A percentile compares a stretch with the other conserved stretches of the same genome.
Evolutionary conservation across 2,113 vertebrate genomes (phyloP).

Genomic region (Pipa parva): DNA sequence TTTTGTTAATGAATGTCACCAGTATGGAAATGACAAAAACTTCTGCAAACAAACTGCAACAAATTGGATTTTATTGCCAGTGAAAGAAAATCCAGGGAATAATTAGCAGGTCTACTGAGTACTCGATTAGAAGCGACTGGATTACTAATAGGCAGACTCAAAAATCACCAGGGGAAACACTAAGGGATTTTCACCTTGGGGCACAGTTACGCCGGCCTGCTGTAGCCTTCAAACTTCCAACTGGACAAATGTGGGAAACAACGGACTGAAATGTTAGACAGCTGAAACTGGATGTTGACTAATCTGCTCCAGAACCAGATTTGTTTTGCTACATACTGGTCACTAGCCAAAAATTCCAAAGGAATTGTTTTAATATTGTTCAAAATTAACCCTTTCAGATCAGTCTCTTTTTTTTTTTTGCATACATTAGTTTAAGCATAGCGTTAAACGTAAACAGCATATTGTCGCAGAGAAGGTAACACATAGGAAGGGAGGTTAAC

Average conservation of each 20-base stretch:
- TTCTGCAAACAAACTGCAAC: slow-evolving; percentile 60
- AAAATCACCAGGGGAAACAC: slow-evolving; percentile 55
- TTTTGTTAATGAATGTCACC: slow-evolving; percentile 70
- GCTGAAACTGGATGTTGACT: slow-evolving; percentile 59
- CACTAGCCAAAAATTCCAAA: slow-evolving; percentile 57
- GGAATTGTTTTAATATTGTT: slow-evolving; percentile 65
- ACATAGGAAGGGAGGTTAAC: slow-evolving; percentile 39
- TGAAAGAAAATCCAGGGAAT: slow-evolving; percentile 61
- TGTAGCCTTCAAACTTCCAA: slow-evolving; percentile 58
- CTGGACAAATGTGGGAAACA: slow-evolving; percentile 74
- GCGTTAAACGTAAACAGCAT: background rate
- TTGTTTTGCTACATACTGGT: slow-evolving; percentile 56
- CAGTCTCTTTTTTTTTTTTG: slow-evolving; percentile 29
- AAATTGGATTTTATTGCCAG: slow-evolving; percentile 66
- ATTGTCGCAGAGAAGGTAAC: slow-evolving; percentile 17
- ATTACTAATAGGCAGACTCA: slow-evolving; percentile 56
- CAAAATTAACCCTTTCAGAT: slow-evolving; percentile 55
- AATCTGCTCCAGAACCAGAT: slow-evolving; percentile 54
- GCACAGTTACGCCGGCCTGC: slow-evolving; percentile 67
- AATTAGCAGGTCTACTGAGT: slow-evolving; percentile 60
- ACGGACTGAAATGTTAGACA: slow-evolving; percentile 68
- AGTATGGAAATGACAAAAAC: slow-evolving; percentile 59
- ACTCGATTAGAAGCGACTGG: slow-evolving; percentile 62
- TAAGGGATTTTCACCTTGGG: slow-evolving; percentile 61
- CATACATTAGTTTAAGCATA: slow-evolving; percentile 26